Evolutionary conservation across 1,140 invertebrate genomes (phyloP).

Genomic region (Brachionus calyciflorus): DNA sequence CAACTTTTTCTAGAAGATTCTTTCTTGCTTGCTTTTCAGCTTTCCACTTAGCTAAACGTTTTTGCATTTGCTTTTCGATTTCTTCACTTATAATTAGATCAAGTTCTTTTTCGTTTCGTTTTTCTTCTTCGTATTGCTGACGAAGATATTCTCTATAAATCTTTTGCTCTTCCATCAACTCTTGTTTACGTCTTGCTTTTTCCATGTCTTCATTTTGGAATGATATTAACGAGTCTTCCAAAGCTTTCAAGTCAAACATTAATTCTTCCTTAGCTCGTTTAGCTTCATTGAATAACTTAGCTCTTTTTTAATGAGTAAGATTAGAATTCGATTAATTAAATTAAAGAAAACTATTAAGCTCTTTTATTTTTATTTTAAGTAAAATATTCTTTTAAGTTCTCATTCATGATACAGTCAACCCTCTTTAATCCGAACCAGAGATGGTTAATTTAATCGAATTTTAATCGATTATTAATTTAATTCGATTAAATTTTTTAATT

Average conservation of each 20-base stretch:
- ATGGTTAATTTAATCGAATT: too few species aligned
- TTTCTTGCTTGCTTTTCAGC: slow-evolving; percentile 42
- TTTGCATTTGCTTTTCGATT: slow-evolving; percentile 43
- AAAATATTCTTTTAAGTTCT: too few species aligned
- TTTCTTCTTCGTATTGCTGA: slow-evolving; percentile 37
- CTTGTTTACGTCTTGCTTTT: slow-evolving; percentile 39
- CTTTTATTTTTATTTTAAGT: too few species aligned
- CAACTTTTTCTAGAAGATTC: slow-evolving; percentile 28
- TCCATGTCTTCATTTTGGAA: slow-evolving; percentile 31
- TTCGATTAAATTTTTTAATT: too few species aligned
- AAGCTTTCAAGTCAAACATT: slow-evolving; percentile 38
- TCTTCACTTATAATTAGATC: slow-evolving; percentile 44
- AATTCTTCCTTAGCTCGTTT: slow-evolving; percentile 40
- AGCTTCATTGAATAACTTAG: slow-evolving; percentile 18
- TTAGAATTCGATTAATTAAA: slow-evolving; percentile 6
- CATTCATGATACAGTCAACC: too few species aligned
- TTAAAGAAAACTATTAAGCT: not conserved
- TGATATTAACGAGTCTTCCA: slow-evolving; percentile 40
- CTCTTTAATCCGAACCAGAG: too few species aligned
- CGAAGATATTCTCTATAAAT: slow-evolving; percentile 24
- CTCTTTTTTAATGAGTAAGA: slow-evolving; percentile 12
- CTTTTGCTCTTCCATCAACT: slow-evolving; percentile 29
- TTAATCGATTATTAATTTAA: too few species aligned
- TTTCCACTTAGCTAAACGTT: slow-evolving; percentile 17
- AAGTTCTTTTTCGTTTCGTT: slow-evolving; percentile 37